Conservation (phyloP, 2,797 vertebrate species). For the Acanthopagrus latus region DNA sequence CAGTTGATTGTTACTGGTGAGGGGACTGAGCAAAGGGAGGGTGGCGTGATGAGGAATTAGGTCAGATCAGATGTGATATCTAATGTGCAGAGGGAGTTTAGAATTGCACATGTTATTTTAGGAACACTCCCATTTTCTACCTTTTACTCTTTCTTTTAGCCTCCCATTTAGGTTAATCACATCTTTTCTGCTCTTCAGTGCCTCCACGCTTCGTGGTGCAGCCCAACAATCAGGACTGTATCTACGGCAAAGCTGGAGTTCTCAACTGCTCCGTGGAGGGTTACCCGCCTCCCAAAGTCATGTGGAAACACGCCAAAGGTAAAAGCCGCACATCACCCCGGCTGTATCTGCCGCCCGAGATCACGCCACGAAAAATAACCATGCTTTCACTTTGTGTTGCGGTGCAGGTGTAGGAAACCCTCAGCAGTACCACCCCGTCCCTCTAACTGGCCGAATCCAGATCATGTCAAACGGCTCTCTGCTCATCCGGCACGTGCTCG, state of each 20-base stretch:
- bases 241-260: constrained; percentile 96
- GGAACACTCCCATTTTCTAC: constrained; percentile 24
- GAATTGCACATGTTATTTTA: constrained; percentile 28
- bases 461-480: constrained; percentile 97
- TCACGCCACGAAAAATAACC: too few species aligned
- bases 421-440: constrained; percentile 98
- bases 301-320: constrained; percentile 99
- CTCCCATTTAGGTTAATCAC: constrained; percentile 13
- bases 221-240: constrained; percentile 98
- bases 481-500: constrained; percentile 96
- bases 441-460: constrained; percentile 97
- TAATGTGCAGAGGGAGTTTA: constrained; percentile 26
- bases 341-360: too few species aligned
- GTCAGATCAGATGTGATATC: constrained; percentile 25
- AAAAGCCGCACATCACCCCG: constrained; percentile 27
- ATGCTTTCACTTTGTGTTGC: constrained; percentile 13
- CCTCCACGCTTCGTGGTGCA: constrained; percentile 97
- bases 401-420: constrained; percentile 93
- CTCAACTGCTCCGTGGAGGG: constrained; percentile 98
- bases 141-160: constrained; percentile 12
- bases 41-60: constrained; percentile 30
- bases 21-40: constrained; percentile 42
- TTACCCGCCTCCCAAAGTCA: constrained; percentile 97
- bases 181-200: constrained; percentile 81
- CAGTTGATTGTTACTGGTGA: constrained; percentile 97